These are phyloP conservation scores for Xerus inauris DNA, from an alignment of 2,113 vertebrate species.

Conservation along the genomic window DNA sequence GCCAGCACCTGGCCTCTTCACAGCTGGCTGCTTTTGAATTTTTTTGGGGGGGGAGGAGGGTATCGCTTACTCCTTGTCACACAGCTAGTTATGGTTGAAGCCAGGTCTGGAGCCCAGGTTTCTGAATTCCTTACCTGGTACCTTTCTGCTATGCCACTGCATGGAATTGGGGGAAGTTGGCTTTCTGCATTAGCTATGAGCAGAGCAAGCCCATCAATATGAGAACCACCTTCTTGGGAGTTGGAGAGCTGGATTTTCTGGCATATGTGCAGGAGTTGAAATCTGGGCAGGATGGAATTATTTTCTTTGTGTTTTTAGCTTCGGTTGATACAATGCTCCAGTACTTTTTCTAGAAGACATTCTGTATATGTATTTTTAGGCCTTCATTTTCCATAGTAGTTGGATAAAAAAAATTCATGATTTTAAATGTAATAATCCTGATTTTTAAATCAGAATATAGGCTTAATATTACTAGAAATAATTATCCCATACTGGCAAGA, in stretches of 20 bases:
- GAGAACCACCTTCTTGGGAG: not conserved
- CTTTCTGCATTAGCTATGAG: not conserved
- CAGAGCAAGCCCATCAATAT: not conserved
- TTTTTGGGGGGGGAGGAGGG: no score
- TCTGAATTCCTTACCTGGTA: not conserved
- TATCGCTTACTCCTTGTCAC: not conserved
- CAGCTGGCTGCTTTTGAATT: not conserved
- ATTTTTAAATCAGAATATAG: not conserved
- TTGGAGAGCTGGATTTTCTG: not conserved
- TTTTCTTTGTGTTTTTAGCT: not conserved
- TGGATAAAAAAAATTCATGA: constrained; percentile 37
- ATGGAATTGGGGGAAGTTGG: not conserved
- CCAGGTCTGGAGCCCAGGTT: not conserved
- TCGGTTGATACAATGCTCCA: not conserved
- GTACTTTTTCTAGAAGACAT: not conserved
- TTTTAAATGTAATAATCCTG: not conserved
- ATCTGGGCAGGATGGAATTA: not conserved
- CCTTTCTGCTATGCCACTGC: not conserved
- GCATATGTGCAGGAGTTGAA: not conserved
- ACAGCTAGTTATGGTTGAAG: not conserved
- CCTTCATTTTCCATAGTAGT: not conserved
- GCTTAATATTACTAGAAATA: constrained; percentile 26
- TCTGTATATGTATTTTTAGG: not conserved
- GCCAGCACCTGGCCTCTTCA: no score
- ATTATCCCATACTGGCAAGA: not conserved